phyloP scores from a whole-genome alignment of 2,888 invertebrate species.

The Sclerodermus sp. region DNA sequence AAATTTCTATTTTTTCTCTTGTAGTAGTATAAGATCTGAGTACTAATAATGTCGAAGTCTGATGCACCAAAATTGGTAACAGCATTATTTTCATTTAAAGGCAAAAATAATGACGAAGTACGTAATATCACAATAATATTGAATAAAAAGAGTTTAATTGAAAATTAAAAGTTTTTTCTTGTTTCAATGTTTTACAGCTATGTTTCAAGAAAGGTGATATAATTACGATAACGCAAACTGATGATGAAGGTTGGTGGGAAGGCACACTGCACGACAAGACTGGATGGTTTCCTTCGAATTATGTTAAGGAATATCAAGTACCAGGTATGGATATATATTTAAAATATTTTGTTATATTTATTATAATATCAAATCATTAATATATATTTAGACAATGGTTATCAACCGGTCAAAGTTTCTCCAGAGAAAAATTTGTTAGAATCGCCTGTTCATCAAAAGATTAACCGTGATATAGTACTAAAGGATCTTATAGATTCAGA shows the following conservation, averaged over 20 bases:
- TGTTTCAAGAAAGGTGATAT: conserved; percentile 95
- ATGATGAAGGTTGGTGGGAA: conserved; percentile 99
- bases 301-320: conserved; percentile 87
- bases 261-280: conserved; percentile 93
- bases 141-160: conserved; percentile 2
- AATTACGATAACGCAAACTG: conserved; percentile 92
- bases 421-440: conserved; percentile 66
- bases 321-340: conserved; percentile 50
- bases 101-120: conserved; percentile 96
- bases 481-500: conserved; percentile 93
- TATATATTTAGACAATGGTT: conserved; percentile 58
- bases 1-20: no score
- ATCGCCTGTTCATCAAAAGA: conserved; percentile 62
- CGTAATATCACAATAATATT: conserved; percentile 25
- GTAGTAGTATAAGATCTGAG: no score
- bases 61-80: conserved; percentile 68
- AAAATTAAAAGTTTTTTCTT: neutral
- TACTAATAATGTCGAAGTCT: conserved; percentile 40
- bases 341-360: neutral
- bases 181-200: conserved; percentile 62
- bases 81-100: conserved; percentile 91
- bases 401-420: conserved; percentile 66
- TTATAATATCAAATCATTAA: neutral
- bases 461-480: conserved; percentile 82
- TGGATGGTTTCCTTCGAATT: conserved; percentile 98